Evolutionary conservation across 1,140 invertebrate genomes (phyloP), one percentile per base, ranked within the genome.

Genomic region (Phortica variegata): DNA sequence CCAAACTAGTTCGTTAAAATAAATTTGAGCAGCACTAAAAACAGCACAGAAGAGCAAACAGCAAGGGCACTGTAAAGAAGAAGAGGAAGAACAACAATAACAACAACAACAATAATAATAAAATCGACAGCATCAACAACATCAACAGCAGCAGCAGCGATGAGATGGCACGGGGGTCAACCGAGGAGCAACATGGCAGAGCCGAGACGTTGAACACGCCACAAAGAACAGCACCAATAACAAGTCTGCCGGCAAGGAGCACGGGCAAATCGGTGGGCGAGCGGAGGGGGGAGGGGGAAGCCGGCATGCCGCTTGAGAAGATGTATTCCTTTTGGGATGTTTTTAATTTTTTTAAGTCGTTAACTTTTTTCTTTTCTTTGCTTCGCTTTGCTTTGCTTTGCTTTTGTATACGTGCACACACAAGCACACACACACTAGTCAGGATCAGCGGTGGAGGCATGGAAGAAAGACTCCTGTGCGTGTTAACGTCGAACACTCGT

Each of bases 281-380:
- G 38, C n/a, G 42, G 47, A 17, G 39, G 34, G 47, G 29, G 32
- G 33, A 53, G 20, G 41, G 36, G 43, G 41, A 46, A 49, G 17
- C 26, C 33, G 37, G 41, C 26, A 41, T 52, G 49, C 49, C 55
- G 58, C 58, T 63, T 48, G 63, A 60, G 63, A 68, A 68, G 63
- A 68, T 69, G 63, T 68, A 68, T 68, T 68, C 63, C 63, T 68
- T 68, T 68, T 68, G 63, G 63, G 63, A 68, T 68, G 63, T 68
- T 68, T 68, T 68, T 68, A 68, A 68, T 68, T 68, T 66, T 68
- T 68, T 68, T 69, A 68, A 68, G 63, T 68, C 63, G 63, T 68
- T 68, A 68, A 68, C 65, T 60, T 63, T 63, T 63, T 56, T 66
- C 57, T 53, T 52, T 52, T 56, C 33, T 19, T 34, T 20, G 26